These are phyloP conservation scores for Encarsia formosa DNA, from an alignment of 2,888 invertebrate genomes.

Conservation along the genomic window DNA sequence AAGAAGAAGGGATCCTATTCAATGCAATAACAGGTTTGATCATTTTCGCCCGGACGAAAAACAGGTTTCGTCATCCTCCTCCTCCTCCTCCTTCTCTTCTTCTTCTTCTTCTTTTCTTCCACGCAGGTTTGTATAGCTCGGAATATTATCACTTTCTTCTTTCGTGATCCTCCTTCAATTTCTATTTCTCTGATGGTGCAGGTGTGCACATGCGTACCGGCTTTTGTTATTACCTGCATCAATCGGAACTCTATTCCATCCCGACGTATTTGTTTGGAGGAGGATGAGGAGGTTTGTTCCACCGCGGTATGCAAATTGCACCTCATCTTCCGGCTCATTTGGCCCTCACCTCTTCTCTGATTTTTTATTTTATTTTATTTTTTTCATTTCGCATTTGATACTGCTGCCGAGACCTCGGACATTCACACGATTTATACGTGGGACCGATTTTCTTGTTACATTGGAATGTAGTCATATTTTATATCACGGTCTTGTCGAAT, in stretches of 20 bases:
- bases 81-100: slow-evolving; percentile 21
- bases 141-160: too few species aligned
- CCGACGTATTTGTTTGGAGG: too few species aligned
- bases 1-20: slow-evolving; percentile 26
- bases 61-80: slow-evolving; percentile 22
- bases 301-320: slow-evolving; percentile 17
- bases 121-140: slow-evolving; percentile 25
- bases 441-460: too few species aligned
- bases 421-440: too few species aligned
- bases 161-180: slow-evolving; percentile 26
- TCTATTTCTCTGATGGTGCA: slow-evolving; percentile 15
- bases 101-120: slow-evolving; percentile 26
- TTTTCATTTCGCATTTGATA: neutral
- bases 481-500: too few species aligned
- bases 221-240: neutral
- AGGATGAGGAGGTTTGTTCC: neutral
- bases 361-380: neutral
- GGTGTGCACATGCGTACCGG: neutral
- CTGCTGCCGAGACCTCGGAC: too few species aligned
- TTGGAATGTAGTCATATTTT: too few species aligned
- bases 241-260: too few species aligned
- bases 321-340: slow-evolving; percentile 17
- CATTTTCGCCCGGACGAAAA: slow-evolving; percentile 1
- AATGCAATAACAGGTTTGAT: slow-evolving; percentile 24
- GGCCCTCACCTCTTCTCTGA: neutral